Base-by-base conservation (phyloP, 2,797 vertebrate genomes). In the Anguilla megastoma region DNA sequence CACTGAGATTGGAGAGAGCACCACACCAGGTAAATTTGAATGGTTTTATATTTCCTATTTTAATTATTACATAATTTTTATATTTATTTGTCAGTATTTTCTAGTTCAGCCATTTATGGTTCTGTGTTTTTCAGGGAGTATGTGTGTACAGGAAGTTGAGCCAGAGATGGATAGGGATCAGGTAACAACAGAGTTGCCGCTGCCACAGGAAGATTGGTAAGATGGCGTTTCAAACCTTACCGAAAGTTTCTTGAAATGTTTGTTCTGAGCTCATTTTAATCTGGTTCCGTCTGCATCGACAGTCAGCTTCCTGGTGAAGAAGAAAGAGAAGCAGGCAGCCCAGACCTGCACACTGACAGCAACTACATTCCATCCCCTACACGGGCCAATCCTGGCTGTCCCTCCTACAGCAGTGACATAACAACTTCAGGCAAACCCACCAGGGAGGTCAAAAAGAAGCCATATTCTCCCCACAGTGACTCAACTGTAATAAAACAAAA, bases 91-190 rank as follows among this genome's bases (percentile, higher is more conserved):
- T 18, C 71, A 30, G 69, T 74, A 52, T 50, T 71, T 63, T 74
- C 18, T 33, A 54, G n/a, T 54, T 84, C 50, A 30, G 41, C n/a
- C 48, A 84, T 27, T n/a, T 54, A 8, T 27, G 18, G 50, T 54
- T 48, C 18, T 30, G 85, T 86, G 2, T 88, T 85, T 79, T 79
- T 16, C 58, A 89, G 88, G 50, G 52, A 48, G 33, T 41, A 69
- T 21, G 30, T 66, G 9, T 24, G n/a, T n/a, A 79, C 85, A 87
- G 86, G 45, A 80, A 50, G 82, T 36, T n/a, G 50, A 16, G 6
- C 48, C 71, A 33, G 88, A 90, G 60, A 85, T 85, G 85, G 90
- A 87, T 91, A 88, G 56, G 76, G 84, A 89, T 56, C 9, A 18
- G 10, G 48, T 66, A 1, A 12, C 41, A 27, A 33, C 86, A 66